Conservation (phyloP, 2,797 vertebrate species). For the Hoplostethus atlanticus region DNA sequence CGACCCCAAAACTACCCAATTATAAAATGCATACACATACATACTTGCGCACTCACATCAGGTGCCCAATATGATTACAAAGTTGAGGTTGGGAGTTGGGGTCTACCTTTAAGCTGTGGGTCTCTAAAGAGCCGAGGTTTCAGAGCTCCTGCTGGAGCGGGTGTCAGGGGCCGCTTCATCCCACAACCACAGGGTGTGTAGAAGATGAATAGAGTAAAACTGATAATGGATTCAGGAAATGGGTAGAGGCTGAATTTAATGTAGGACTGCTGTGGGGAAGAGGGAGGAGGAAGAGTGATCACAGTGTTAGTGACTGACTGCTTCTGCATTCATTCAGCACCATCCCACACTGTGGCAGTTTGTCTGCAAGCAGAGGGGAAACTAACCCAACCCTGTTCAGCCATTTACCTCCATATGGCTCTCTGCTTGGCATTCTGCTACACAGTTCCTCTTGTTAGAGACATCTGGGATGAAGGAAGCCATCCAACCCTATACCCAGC, state of each 20-base stretch:
- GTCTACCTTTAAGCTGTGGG: constrained; percentile 32
- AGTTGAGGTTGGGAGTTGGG: constrained; percentile 10
- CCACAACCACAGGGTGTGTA: constrained; percentile 26
- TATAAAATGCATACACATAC: constrained; percentile 24
- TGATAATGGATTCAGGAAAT: constrained; percentile 73
- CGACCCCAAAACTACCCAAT: constrained; percentile 16
- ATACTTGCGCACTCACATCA: constrained; percentile 45
- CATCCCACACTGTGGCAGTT: constrained; percentile 39
- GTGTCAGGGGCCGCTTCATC: constrained; percentile 43
- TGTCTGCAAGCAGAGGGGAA: constrained; percentile 51
- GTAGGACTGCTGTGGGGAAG: constrained; percentile 62
- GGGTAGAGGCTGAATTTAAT: constrained; percentile 65
- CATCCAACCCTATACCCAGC: constrained; percentile 35
- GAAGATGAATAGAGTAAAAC: constrained; percentile 71
- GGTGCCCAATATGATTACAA: constrained; percentile 58
- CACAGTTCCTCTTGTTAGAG: constrained; percentile 35
- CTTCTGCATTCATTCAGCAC: constrained; percentile 61
- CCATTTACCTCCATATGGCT: constrained; percentile 48
- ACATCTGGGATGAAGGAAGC: constrained; percentile 32
- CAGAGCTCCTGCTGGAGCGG: constrained; percentile 54
- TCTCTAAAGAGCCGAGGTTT: constrained; percentile 49
- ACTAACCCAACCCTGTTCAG: constrained; percentile 28
- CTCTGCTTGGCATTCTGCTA: constrained; percentile 52
- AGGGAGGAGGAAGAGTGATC: constrained; percentile 62
- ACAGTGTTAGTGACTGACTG: constrained; percentile 46